Base-by-base conservation (phyloP, 2,797 vertebrate species). In the Cichlasoma orientale region DNA sequence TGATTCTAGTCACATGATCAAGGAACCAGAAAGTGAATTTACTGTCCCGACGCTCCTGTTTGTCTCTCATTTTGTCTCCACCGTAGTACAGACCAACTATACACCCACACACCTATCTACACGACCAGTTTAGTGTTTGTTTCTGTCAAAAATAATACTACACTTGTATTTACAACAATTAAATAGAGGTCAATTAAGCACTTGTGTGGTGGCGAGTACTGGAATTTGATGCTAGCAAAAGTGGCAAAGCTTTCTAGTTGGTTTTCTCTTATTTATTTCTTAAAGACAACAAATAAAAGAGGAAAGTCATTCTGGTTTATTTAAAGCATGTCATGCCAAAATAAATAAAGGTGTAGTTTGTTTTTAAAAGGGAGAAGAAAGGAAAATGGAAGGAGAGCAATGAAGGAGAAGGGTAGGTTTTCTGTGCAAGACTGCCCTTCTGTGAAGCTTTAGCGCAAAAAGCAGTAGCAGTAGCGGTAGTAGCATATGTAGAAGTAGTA, bases 131-230 rank as follows among this genome's bases (percentile, higher is more conserved):
- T 93, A 96, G 96, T 95, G 95, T 95, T 93, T 44, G 69, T 90
- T 94, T 95, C 95, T 93, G 93, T 95, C 95, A 61, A 85, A 89
- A 90, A 95, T 96, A 96, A 96, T 95, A 96, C 95, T 95, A 96
- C 95, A 75, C 96, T 90, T 95, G 91, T 95, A 97, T 98, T 96
- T 98, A 98, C 97, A 98, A 96, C 96, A 96, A 96, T 97, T 97
- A 98, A 97, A 97, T 96, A 97, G 93, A 95, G 94, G 95, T 95
- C 94, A 96, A 93, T 95, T 88, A 96, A 97, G 97, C 96, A 97
- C 96, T 96, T 97, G 94, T 90, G 95, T 97, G 95, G 90, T 83
- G 88, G 80, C 44, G 69, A 75, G 83, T 93, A 89, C 63, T n/a
- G 71, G 83, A 70, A 36, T 80, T 88, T 4, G 79, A 93, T 88